Evolutionary conservation across 1,140 invertebrate genomes (phyloP).

Genomic region (Habropoda laboriosa): DNA sequence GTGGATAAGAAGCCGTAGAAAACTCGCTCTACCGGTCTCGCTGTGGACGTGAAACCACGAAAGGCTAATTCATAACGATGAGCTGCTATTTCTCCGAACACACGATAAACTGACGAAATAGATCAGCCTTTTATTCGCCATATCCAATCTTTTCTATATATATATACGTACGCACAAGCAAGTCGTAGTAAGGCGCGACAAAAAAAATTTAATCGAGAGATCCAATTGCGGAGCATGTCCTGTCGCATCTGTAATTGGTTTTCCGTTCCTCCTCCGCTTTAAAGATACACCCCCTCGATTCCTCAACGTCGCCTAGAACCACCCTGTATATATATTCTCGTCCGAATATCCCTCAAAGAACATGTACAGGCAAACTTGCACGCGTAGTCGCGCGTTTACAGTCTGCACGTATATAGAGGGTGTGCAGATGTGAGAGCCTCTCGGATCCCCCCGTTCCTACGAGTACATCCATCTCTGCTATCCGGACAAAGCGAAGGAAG

Average conservation of each 20-base stretch:
- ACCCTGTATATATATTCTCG: slow-evolving; percentile 28
- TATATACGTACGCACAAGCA: too few species aligned
- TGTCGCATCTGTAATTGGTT: slow-evolving; percentile 35
- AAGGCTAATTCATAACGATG: slow-evolving; percentile 1
- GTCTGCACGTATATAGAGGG: too few species aligned
- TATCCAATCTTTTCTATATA: too few species aligned
- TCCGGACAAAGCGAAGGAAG: slow-evolving; percentile 67
- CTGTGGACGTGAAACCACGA: neutral
- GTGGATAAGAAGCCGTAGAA: slow-evolving; percentile 21
- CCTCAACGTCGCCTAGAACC: slow-evolving; percentile 19
- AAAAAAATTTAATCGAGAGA: slow-evolving; percentile 27
- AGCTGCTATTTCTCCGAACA: neutral
- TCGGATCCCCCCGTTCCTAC: slow-evolving; percentile 46
- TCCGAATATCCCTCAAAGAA: slow-evolving; percentile 55
- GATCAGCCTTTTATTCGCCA: neutral
- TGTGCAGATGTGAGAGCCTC: neutral
- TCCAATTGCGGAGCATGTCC: slow-evolving; percentile 19
- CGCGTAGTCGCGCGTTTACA: neutral
- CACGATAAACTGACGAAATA: neutral
- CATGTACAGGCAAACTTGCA: neutral
- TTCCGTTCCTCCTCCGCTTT: slow-evolving; percentile 31
- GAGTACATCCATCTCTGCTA: slow-evolving; percentile 49
- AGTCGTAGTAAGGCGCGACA: neutral
- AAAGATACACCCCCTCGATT: slow-evolving; percentile 34
- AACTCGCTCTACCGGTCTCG: neutral